Conservation (phyloP, 1,140 invertebrate genomes). For the Eubasilissa regina region DNA sequence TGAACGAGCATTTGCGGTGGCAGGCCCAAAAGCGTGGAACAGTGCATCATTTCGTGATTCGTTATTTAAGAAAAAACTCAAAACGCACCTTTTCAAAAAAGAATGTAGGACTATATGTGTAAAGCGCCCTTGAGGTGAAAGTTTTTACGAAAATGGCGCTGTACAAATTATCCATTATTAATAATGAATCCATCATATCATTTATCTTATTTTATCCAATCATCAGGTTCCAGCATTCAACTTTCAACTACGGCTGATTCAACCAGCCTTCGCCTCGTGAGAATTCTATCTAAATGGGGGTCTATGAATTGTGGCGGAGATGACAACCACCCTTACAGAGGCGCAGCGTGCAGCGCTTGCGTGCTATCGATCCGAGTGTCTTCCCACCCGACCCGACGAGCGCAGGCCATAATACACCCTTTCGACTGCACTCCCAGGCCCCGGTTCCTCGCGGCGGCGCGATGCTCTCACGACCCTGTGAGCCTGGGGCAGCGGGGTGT, state of each 20-base stretch:
- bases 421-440: background rate
- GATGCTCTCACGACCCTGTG: too few relatives aligned
- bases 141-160: too few relatives aligned
- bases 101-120: too few relatives aligned
- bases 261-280: background rate
- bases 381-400: background rate
- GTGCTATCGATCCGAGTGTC: background rate
- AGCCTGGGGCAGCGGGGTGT: too few relatives aligned
- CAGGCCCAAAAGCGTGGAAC: too few relatives aligned
- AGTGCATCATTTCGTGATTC: too few relatives aligned
- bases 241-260: background rate
- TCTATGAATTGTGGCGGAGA: background rate
- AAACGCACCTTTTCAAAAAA: too few relatives aligned
- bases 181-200: too few relatives aligned
- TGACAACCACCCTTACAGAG: constrained; percentile 1
- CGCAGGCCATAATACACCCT: background rate
- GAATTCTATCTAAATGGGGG: background rate
- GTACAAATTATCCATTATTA: too few relatives aligned
- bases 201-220: background rate
- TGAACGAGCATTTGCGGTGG: too few relatives aligned
- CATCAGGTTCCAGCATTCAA: background rate
- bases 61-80: too few relatives aligned
- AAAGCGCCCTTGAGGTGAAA: too few relatives aligned
- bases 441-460: background rate
- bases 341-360: background rate